Evolutionary conservation across 2,888 invertebrate genomes (phyloP), one percentile per base, ranked within the genome.

Genomic region (Caenorhabditis doughertyi): DNA sequence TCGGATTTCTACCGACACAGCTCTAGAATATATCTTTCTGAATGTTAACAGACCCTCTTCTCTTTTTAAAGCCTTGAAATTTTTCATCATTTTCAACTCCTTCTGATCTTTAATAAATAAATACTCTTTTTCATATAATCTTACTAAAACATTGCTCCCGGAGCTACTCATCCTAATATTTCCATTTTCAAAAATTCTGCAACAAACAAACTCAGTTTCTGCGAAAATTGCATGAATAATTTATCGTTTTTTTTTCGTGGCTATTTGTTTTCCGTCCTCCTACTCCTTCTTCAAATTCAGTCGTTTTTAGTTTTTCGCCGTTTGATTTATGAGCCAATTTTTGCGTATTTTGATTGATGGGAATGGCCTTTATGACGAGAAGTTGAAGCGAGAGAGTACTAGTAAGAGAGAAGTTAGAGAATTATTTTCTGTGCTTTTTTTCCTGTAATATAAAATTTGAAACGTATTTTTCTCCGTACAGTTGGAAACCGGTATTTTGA

Each of bases 311-410:
- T 39, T 64, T 29, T 58, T 21, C 18, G 39, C 44, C 47, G 29
- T 76, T 76, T 76, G 76, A 76, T 76, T 76, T 76, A 76, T 53
- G 76, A 76, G 76, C 51, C 76, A 56, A 68, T 68, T 76, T n/a
- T 18, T 47, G 5, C 18, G 2, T 47, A 18, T 47, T 47, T 76
- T 76, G 76, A 76, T 76, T 39, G 76, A 76, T 76, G 76, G 29
- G 67, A 67, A 60, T 32, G 39, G 76, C 58, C 13, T 51, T 64
- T 73, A 62, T 68, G 73, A 73, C 67, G 74, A 60, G 71, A 23
- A 29, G 29, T 55, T 32, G 32, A 35, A 29, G 65, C 7, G 44
- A 27, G 44, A 56, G 44, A 44, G 9, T 5, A 42, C 42, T 18
- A 23, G 44, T n/a, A 27, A 18, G 18, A 56, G 56, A 56, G 56